Percentiles rank a stretch among this genome's conserved stretches.
Conservation (phyloP, 2,113 vertebrate genomes). For the Siphamia tubifer region DNA sequence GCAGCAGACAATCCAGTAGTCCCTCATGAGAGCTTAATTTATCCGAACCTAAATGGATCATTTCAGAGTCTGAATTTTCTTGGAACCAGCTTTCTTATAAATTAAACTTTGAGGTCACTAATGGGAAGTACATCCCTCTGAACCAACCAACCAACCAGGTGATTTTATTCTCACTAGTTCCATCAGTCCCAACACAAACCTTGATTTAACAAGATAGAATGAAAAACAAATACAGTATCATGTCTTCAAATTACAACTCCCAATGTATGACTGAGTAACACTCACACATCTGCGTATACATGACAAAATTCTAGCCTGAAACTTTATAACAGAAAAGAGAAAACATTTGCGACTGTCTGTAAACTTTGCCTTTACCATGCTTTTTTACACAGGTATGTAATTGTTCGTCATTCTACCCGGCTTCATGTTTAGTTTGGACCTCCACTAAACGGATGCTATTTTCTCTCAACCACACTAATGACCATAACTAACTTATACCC, state of each 20-base stretch:
- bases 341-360: not conserved
- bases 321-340: not conserved
- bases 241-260: not conserved
- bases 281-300: not conserved
- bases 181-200: not conserved
- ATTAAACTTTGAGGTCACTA: conserved; percentile 33
- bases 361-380: not conserved
- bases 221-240: not conserved
- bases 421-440: not conserved
- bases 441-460: conserved; percentile 33
- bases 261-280: no score
- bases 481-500: conserved; percentile 64
- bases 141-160: not conserved
- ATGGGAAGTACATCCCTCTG: not conserved
- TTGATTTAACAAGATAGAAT: not conserved
- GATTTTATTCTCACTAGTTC: not conserved
- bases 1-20: conserved; percentile 15
- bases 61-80: conserved; percentile 40
- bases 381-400: conserved; percentile 1
- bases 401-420: conserved; percentile 8
- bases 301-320: not conserved
- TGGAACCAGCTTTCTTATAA: conserved; percentile 33
- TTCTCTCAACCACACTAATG: conserved; percentile 57
- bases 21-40: conserved; percentile 51
- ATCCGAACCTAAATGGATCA: conserved; percentile 46